phyloP scores from a whole-genome alignment of 2,797 vertebrate species.

The Pantherophis vulpinus region DNA sequence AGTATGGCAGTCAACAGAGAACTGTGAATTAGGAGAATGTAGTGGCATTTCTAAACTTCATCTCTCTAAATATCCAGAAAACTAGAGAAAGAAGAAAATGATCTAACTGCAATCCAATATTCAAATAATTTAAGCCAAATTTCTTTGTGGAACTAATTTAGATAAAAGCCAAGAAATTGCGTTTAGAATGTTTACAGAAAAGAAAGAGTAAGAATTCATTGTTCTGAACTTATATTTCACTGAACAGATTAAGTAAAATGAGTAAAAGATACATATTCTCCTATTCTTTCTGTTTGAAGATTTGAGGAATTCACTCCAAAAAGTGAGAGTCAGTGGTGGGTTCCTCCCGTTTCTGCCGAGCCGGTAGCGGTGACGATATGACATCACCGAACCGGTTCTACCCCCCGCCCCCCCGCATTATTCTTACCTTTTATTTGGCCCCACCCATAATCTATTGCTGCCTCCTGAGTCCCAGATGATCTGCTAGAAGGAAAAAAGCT shows the following conservation, averaged over 20 bases:
- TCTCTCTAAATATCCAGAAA: background rate
- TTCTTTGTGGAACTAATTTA: background rate
- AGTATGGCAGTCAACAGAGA: background rate
- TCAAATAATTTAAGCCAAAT: background rate
- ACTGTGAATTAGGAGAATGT: background rate
- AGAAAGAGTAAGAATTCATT: background rate
- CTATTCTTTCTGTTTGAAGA: background rate
- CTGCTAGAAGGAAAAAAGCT: no score
- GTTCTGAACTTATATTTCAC: background rate
- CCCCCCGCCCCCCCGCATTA: no score
- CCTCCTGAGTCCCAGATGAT: no score
- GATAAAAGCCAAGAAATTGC: background rate
- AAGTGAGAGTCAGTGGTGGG: background rate
- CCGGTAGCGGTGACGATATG: no score
- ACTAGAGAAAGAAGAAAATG: background rate
- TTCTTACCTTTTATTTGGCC: no score
- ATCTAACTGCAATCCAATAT: background rate
- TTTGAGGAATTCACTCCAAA: background rate
- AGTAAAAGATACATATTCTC: background rate
- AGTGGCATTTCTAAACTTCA: background rate
- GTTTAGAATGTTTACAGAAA: background rate
- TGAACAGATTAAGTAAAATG: background rate
- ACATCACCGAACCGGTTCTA: no score
- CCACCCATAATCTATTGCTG: no score
- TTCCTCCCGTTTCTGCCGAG: no score